A percentile compares a stretch with the other conserved stretches of the same genome.
Conservation (phyloP, 2,797 vertebrate species). For the Danio jaintianensis region DNA sequence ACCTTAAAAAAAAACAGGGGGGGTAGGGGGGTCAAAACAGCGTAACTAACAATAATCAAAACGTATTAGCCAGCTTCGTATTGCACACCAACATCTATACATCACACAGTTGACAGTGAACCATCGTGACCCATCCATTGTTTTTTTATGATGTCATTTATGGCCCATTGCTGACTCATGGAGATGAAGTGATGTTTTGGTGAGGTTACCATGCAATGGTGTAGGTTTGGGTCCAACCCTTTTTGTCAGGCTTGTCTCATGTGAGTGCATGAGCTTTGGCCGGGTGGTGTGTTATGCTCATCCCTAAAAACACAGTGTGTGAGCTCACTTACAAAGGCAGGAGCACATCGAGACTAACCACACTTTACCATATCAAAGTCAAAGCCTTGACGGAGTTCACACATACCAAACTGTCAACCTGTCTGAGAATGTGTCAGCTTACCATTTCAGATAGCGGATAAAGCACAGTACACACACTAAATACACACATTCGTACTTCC, state of each 20-base stretch:
- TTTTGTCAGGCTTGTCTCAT: conserved; percentile 15
- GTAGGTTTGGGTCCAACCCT: conserved; percentile 33
- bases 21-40: not conserved
- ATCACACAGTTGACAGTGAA: not conserved
- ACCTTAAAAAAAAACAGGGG: not conserved
- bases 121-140: not conserved
- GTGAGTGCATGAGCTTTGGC: conserved; percentile 16
- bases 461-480: not conserved
- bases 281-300: conserved; percentile 25
- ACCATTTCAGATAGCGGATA: conserved; percentile 17
- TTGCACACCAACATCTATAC: too few relatives aligned
- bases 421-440: not conserved
- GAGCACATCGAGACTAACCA: conserved; percentile 15
- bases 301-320: conserved; percentile 44
- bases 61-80: not conserved
- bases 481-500: not conserved
- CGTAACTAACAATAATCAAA: not conserved
- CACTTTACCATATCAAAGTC: conserved; percentile 3
- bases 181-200: conserved; percentile 38
- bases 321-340: conserved; percentile 27
- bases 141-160: not conserved
- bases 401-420: conserved; percentile 3
- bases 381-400: conserved; percentile 8
- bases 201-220: conserved; percentile 27
- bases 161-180: conserved; percentile 23